A percentile compares a stretch with the other conserved stretches of the same genome.
These are phyloP conservation scores for Stomatorhinus ivindoensis DNA, from an alignment of 2,113 vertebrate genomes.

Conservation along the genomic window DNA sequence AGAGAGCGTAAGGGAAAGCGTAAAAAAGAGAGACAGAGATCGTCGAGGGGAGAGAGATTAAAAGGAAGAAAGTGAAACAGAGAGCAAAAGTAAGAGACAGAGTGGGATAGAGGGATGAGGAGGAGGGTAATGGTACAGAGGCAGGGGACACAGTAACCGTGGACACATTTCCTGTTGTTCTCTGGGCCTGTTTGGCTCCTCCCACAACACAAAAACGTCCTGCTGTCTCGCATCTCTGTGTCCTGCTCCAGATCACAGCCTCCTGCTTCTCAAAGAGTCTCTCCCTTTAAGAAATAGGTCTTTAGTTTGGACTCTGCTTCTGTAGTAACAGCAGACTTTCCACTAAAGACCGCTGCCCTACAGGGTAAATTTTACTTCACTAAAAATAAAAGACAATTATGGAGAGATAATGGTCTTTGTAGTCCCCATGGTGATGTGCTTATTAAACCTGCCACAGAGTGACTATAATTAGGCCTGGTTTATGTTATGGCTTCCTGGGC, in stretches of 20 bases:
- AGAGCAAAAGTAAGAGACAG: neutral
- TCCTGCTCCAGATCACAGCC: neutral
- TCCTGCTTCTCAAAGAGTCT: neutral
- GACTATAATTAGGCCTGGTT: conserved; percentile 52
- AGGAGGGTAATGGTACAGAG: neutral
- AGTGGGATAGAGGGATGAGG: neutral
- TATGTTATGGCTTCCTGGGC: conserved; percentile 23
- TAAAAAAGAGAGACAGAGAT: neutral
- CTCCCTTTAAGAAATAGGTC: neutral
- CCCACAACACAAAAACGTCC: neutral
- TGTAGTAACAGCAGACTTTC: conserved; percentile 23
- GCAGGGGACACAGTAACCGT: neutral
- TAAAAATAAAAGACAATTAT: conserved; percentile 74
- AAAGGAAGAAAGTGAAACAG: neutral
- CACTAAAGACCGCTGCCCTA: conserved; percentile 28
- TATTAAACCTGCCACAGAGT: conserved; percentile 52
- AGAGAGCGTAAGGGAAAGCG: neutral
- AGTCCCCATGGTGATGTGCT: conserved; percentile 53
- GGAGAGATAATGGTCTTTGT: conserved; percentile 52
- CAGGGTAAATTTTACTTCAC: conserved; percentile 47
- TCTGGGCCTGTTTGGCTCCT: neutral
- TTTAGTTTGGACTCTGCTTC: neutral
- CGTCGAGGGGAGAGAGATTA: neutral
- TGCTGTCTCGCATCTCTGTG: neutral
- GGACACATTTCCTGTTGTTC: neutral